Percentiles rank a stretch among this genome's conserved stretches.
Evolutionary conservation across 2,113 vertebrate genomes (phyloP).

Genomic region (Stictonetta naevosa): DNA sequence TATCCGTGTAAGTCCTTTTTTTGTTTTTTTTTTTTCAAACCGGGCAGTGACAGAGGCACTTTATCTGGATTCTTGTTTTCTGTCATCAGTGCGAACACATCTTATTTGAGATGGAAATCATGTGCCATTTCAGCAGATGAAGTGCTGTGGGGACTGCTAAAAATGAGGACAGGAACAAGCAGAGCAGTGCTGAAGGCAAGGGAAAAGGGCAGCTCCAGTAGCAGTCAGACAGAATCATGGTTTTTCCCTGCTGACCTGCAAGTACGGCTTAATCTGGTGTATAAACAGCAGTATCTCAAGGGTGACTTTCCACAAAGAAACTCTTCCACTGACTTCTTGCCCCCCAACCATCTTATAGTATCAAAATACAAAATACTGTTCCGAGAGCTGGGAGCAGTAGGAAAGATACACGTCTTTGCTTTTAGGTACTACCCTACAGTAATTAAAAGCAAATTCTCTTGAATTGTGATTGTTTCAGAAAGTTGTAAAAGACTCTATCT

Average conservation of each 20-base stretch:
- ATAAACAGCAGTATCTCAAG: background rate
- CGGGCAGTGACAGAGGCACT: background rate
- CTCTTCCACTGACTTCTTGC: background rate
- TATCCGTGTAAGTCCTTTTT: background rate
- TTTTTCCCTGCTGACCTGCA: background rate
- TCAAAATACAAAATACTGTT: background rate
- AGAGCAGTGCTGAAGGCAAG: background rate
- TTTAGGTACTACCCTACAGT: background rate
- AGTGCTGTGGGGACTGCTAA: background rate
- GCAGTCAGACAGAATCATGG: background rate
- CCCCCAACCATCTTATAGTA: background rate
- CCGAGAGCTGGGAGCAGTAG: background rate
- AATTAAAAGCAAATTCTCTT: background rate
- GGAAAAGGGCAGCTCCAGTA: background rate
- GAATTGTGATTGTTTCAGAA: background rate
- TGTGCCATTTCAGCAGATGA: background rate
- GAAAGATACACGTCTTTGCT: background rate
- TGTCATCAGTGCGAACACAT: background rate
- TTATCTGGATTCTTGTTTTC: background rate
- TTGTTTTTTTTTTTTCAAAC: background rate
- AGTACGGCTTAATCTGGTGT: background rate
- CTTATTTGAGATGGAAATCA: background rate
- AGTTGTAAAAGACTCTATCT: background rate
- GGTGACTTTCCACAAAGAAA: background rate
- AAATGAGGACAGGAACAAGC: background rate